Percentiles rank a stretch among this genome's conserved stretches.
phyloP scores from a whole-genome alignment of 92 coral and sea anemone genomes.

The Epizoanthus rinbou region DNA sequence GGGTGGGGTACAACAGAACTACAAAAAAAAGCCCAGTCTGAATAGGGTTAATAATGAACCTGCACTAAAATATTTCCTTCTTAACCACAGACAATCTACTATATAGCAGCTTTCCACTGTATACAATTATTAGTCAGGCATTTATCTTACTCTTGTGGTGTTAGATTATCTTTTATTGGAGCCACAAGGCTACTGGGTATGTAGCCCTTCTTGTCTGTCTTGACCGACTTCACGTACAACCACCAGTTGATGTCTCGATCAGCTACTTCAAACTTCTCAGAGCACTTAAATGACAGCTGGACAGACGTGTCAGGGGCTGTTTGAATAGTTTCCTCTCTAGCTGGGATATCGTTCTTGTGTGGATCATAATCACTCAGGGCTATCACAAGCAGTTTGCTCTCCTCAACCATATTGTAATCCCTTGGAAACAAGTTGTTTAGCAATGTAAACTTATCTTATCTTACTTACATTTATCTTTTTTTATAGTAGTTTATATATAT shows the following conservation, averaged over 20 bases:
- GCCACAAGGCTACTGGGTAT: constrained; percentile 84
- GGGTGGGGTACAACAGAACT: no score
- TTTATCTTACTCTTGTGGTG: constrained; percentile 68
- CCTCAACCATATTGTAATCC: constrained; percentile 31
- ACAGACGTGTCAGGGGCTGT: constrained; percentile 76
- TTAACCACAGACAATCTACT: no score
- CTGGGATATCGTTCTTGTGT: constrained; percentile 55
- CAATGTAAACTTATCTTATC: no score
- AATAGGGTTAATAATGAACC: no score
- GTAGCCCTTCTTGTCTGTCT: constrained; percentile 71
- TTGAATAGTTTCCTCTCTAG: constrained; percentile 47
- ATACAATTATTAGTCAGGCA: neutral
- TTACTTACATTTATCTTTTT: no score
- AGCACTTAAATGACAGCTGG: constrained; percentile 72
- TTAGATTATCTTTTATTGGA: constrained; percentile 70
- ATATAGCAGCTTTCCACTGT: no score
- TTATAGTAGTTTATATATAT: no score
- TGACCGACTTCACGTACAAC: constrained; percentile 71
- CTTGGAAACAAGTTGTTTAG: neutral
- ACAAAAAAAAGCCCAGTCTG: no score
- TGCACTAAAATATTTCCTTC: no score
- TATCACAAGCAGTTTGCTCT: constrained; percentile 58
- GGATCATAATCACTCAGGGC: constrained; percentile 76
- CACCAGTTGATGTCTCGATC: constrained; percentile 82
- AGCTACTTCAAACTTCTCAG: constrained; percentile 69